Conservation (phyloP, 2,113 vertebrate genomes). For the Centropus bengalensis region DNA sequence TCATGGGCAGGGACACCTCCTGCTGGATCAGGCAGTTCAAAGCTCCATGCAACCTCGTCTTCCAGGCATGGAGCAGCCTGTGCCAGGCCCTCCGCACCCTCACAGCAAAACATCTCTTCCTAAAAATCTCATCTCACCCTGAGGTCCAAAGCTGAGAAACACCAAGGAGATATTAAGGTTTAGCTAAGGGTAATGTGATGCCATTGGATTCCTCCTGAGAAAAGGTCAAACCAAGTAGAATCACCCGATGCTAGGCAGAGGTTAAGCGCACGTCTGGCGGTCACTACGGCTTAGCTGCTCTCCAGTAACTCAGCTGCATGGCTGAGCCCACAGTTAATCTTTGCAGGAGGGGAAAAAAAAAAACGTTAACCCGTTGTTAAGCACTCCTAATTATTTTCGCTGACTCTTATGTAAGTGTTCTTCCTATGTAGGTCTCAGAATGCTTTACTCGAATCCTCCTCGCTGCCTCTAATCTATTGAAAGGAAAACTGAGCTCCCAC, state of each 20-base stretch:
- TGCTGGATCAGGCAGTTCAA: too few relatives aligned
- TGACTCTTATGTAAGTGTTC: slow-evolving; percentile 55
- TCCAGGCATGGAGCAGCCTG: too few relatives aligned
- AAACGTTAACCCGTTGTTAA: slow-evolving; percentile 52
- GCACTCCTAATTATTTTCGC: slow-evolving; percentile 44
- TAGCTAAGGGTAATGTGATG: neutral
- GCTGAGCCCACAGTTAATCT: slow-evolving; percentile 42
- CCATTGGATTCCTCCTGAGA: neutral
- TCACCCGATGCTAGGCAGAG: neutral
- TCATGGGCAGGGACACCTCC: too few relatives aligned
- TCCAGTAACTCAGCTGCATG: neutral
- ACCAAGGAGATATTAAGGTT: neutral
- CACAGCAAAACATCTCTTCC: too few relatives aligned
- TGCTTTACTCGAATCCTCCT: slow-evolving; percentile 43
- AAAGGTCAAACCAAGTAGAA: neutral
- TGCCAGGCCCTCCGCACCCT: too few relatives aligned
- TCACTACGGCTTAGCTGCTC: neutral
- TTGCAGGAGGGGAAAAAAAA: neutral
- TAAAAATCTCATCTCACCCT: neutral
- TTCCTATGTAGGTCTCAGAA: slow-evolving; percentile 50
- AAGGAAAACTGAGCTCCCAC: slow-evolving; percentile 59
- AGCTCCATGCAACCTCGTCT: too few relatives aligned
- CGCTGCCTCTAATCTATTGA: slow-evolving; percentile 38
- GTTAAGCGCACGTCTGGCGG: neutral
- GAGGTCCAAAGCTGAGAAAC: neutral